These are phyloP conservation scores for Ecliptopera silaceata DNA, from an alignment of 2,888 invertebrate species.

Conservation along the genomic window DNA sequence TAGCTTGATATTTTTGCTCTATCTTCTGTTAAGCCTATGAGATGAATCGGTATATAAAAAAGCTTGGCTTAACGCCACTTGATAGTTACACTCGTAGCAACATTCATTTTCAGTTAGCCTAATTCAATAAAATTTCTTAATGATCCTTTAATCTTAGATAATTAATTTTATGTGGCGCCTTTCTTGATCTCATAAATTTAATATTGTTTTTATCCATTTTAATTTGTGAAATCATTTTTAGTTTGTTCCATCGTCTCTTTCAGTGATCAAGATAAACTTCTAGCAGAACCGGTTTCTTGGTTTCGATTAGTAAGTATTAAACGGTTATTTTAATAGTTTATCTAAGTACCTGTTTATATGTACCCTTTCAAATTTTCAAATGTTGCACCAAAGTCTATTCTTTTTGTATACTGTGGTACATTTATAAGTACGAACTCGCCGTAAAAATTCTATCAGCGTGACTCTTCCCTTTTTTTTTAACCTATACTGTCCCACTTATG, in stretches of 20 bases:
- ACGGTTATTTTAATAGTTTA: background rate
- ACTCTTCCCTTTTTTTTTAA: no score
- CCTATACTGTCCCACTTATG: no score
- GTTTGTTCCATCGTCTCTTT: slow-evolving; percentile 40
- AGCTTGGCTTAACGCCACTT: slow-evolving; percentile 2
- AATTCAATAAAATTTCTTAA: no score
- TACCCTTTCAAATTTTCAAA: no score
- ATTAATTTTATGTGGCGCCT: slow-evolving; percentile 21
- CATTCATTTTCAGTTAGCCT: background rate
- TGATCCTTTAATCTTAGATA: background rate
- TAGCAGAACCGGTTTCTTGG: slow-evolving; percentile 55
- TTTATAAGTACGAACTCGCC: no score
- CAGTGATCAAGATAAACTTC: slow-evolving; percentile 55
- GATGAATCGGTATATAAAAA: slow-evolving; percentile 1
- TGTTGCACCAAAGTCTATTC: no score
- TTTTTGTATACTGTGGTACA: no score
- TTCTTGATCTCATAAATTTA: slow-evolving; percentile 1
- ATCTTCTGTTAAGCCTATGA: background rate
- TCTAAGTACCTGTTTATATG: no score
- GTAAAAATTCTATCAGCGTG: no score
- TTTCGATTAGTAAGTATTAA: slow-evolving; percentile 60
- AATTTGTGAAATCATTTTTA: slow-evolving; percentile 18
- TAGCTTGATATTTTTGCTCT: no score
- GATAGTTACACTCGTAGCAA: background rate
- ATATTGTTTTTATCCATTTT: slow-evolving; percentile 1